Evolutionary conservation across 2,797 vertebrate species (phyloP).

Genomic region (Uromys caudimaculatus): DNA sequence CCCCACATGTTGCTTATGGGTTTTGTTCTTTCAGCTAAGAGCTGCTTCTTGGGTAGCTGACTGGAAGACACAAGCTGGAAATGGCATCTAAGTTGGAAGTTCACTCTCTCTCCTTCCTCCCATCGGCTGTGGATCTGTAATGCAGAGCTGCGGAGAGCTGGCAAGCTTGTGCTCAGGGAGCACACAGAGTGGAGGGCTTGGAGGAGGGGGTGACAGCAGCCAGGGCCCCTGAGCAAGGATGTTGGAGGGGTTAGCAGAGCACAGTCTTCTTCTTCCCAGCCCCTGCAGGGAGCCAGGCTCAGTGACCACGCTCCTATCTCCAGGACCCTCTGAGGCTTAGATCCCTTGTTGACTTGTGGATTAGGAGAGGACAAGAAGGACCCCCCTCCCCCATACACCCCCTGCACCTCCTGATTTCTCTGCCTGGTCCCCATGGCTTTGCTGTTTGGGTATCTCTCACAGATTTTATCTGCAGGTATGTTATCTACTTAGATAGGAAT

Average conservation of each 20-base stretch:
- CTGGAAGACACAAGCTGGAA: neutral
- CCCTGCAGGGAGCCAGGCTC: conserved; percentile 67
- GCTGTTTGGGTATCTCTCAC: conserved; percentile 7
- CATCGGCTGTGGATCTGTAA: neutral
- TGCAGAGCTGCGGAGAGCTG: neutral
- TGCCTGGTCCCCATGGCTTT: neutral
- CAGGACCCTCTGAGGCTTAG: neutral
- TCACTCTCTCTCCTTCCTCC: neutral
- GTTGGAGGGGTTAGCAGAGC: conserved; percentile 66
- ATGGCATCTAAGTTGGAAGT: neutral
- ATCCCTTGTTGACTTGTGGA: neutral
- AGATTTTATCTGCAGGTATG: neutral
- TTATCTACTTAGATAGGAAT: neutral
- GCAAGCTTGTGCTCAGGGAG: conserved; percentile 22
- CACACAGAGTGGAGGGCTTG: neutral
- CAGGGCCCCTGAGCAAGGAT: conserved; percentile 59
- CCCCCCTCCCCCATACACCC: neutral
- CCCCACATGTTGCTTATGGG: neutral
- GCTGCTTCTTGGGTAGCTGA: neutral
- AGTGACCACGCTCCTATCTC: conserved; percentile 64
- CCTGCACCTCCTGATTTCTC: neutral
- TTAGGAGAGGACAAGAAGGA: conserved; percentile 2
- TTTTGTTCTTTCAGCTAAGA: neutral
- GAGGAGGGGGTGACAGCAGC: conserved; percentile 34
- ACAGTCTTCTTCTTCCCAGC: conserved; percentile 68